A percentile compares a stretch with the other conserved stretches of the same genome.
These are phyloP conservation scores for Spilosoma lubricipeda DNA, from an alignment of 2,888 invertebrate genomes.

Conservation along the genomic window DNA sequence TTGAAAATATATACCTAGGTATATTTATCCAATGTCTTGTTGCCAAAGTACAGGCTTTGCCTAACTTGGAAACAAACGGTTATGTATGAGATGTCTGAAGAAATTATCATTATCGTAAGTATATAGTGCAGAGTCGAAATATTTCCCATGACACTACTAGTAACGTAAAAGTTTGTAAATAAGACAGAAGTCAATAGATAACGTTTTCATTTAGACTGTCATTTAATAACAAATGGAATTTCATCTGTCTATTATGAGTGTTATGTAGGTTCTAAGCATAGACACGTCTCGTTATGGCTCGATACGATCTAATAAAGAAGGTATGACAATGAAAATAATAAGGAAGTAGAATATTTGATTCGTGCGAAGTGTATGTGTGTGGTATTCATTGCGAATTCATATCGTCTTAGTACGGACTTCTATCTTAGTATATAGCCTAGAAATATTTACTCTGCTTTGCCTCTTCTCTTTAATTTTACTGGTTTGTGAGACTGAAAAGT, in stretches of 20 bases:
- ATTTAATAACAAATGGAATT: not conserved
- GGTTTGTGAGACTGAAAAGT: not conserved
- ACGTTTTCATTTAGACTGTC: not conserved
- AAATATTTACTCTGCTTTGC: not conserved
- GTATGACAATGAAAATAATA: conserved; percentile 22
- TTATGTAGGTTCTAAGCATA: not conserved
- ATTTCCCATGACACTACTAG: too few species aligned
- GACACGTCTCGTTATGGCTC: conserved; percentile 10
- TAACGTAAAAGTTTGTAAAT: not conserved
- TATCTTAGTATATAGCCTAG: not conserved
- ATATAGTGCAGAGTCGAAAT: too few species aligned
- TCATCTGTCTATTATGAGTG: not conserved
- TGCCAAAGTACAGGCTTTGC: too few species aligned
- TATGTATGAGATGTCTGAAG: too few species aligned
- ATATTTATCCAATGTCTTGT: too few species aligned
- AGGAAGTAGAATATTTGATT: conserved; percentile 5
- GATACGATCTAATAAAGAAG: conserved; percentile 13
- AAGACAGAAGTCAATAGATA: not conserved
- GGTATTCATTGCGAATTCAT: conserved; percentile 6
- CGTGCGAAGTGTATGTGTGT: conserved; percentile 5
- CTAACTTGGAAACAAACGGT: too few species aligned
- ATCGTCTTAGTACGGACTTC: not conserved
- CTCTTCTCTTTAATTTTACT: not conserved
- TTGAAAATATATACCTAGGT: too few species aligned
- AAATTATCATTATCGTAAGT: too few species aligned